phyloP scores from a whole-genome alignment of 2,888 invertebrate genomes.

The Glaucopsyche alexis region DNA sequence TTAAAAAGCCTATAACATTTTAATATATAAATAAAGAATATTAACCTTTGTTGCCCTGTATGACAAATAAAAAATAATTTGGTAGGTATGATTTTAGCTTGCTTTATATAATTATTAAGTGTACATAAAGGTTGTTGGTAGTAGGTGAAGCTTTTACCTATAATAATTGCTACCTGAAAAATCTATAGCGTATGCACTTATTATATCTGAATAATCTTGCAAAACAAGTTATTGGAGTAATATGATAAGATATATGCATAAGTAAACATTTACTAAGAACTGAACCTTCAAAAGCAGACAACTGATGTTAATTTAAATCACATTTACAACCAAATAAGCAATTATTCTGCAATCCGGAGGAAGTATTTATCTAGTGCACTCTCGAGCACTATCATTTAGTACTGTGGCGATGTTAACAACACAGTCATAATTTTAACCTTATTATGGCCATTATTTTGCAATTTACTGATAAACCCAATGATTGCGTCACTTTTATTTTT shows the following conservation, averaged over 20 bases:
- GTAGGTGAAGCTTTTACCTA: too few relatives aligned
- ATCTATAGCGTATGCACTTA: too few relatives aligned
- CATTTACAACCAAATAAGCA: neutral
- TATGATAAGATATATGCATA: neutral
- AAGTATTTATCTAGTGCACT: neutral
- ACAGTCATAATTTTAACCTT: neutral
- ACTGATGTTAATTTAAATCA: neutral
- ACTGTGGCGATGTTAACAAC: neutral
- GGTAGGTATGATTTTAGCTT: too few relatives aligned
- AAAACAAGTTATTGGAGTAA: too few relatives aligned
- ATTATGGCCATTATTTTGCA: neutral
- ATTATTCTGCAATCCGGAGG: neutral
- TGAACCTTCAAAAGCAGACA: neutral
- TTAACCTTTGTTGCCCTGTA: too few relatives aligned
- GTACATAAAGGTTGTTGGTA: too few relatives aligned
- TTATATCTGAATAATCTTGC: too few relatives aligned
- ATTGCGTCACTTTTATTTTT: slow-evolving; percentile 21
- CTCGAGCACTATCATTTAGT: neutral
- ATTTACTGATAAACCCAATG: neutral
- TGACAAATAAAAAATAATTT: too few relatives aligned
- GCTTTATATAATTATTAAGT: too few relatives aligned
- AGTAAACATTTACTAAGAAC: slow-evolving; percentile 5
- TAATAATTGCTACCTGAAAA: too few relatives aligned
- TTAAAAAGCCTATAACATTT: too few relatives aligned
- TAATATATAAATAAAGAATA: too few relatives aligned